These are phyloP conservation scores for Patella ulyssiponensis DNA, from an alignment of 2,888 invertebrate genomes.

Conservation along the genomic window DNA sequence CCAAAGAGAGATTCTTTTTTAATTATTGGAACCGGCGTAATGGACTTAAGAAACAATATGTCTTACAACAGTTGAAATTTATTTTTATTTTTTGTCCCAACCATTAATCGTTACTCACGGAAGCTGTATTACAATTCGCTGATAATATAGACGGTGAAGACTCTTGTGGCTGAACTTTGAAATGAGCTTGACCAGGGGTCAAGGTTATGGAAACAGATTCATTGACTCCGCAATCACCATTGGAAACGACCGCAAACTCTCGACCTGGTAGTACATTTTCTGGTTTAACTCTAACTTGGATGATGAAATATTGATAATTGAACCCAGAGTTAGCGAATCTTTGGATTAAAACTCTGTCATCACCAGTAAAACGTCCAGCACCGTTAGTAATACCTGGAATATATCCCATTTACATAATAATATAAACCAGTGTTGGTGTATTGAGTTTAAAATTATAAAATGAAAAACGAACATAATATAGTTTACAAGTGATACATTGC, in stretches of 20 bases:
- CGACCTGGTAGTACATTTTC: neutral
- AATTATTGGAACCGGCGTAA: too few relatives aligned
- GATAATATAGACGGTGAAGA: neutral
- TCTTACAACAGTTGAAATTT: too few relatives aligned
- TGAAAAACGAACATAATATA: too few relatives aligned
- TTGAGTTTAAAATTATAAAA: too few relatives aligned
- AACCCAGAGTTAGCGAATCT: constrained; percentile 38
- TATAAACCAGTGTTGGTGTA: too few relatives aligned
- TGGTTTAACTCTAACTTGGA: constrained; percentile 26
- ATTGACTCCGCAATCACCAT: constrained; percentile 33
- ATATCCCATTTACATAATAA: too few relatives aligned
- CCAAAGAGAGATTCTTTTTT: neutral
- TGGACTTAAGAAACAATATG: too few relatives aligned
- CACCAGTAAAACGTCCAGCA: constrained; percentile 27
- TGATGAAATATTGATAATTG: constrained; percentile 31
- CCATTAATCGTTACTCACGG: neutral
- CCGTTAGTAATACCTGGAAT: neutral
- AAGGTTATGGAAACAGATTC: constrained; percentile 37
- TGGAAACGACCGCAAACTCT: constrained; percentile 33
- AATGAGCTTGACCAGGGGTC: neutral
- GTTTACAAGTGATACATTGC: too few relatives aligned
- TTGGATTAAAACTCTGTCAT: constrained; percentile 26
- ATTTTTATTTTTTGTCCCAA: too few relatives aligned
- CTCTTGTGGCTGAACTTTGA: neutral
- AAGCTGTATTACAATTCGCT: neutral